Evolutionary conservation across 2,113 vertebrate genomes (phyloP).

Genomic region (Passer domesticus): DNA sequence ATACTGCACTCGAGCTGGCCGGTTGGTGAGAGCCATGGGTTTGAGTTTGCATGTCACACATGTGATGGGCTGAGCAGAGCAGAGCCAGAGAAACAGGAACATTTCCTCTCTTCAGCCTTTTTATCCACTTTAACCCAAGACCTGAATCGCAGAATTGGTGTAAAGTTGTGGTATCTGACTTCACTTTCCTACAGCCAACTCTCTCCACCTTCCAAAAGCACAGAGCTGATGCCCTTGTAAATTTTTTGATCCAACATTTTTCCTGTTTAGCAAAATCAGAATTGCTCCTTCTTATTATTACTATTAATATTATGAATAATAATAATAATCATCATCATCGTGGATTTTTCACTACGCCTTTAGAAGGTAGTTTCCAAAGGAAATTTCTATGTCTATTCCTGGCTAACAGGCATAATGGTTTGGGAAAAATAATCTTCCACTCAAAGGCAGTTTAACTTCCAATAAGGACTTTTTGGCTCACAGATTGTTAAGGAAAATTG

Average conservation of each 20-base stretch:
- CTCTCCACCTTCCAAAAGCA: neutral
- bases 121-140: neutral
- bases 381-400: slow-evolving; percentile 50
- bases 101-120: neutral
- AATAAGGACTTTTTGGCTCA: slow-evolving; percentile 27
- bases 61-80: neutral
- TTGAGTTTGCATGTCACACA: neutral
- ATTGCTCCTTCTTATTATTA: neutral
- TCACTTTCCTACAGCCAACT: neutral
- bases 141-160: neutral
- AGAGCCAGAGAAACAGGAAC: neutral
- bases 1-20: neutral
- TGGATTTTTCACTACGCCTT: neutral
- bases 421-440: slow-evolving; percentile 55
- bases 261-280: neutral
- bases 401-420: neutral
- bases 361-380: slow-evolving; percentile 38
- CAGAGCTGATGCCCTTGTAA: rapidly evolving
- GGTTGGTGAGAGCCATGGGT: neutral
- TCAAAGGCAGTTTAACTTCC: slow-evolving; percentile 56
- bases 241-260: neutral
- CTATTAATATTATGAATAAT: neutral
- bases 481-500: slow-evolving; percentile 41
- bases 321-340: neutral
- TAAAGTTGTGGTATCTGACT: neutral